Evolutionary conservation across 35 echinoderm and acorn worm genomes (phyloP), one percentile per base, ranked within the genome.

Genomic region (Anneissia japonica): DNA sequence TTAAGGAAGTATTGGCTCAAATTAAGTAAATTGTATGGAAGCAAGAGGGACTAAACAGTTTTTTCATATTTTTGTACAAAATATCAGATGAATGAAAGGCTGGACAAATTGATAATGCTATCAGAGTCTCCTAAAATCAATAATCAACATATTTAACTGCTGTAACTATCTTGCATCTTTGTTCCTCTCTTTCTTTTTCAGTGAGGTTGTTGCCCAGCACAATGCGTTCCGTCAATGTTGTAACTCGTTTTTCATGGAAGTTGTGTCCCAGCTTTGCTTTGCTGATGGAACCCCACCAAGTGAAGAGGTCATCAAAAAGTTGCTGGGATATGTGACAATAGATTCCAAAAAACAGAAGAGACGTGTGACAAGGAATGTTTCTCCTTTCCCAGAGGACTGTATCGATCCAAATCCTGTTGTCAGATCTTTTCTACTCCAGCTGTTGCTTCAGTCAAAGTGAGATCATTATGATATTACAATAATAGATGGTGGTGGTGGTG

Each of bases 341-440:
- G 45, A 85, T 35, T 36, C 55, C 3, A 64, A 85, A 30, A 38
- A 74, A 30, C 32, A 81, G 79, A 41, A 85, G 2, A 0, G 14
- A 37, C 29, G 7, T 26, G 7, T 16, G 14, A 85, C 83, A 1
- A 85, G 38, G 35, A 72, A 37, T 37, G 23, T 85, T 0, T 74
- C 83, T 0, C 46, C 72, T 11, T 74, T 74, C 34, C 46, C 64
- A 38, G 83, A 74, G 36, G 83, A 85, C 35, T 72, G 83, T 29
- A 85, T 85, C 36, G 83, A 85, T 74, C 83, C 83, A 38, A 85
- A 74, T 85, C 83, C 83, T 10, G 83, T 85, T 34, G 72, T 85
- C 34, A 16, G 83, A 75, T 85, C 83, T 0, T 72, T 85, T 73
- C 72, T 85, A 28, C 72, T 85, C 3, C 83, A 85, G 26, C 72